phyloP scores from a whole-genome alignment of 30 jellyfish, hydroid and myxozoan species.

The Calvadosia cruxmelitensis region DNA sequence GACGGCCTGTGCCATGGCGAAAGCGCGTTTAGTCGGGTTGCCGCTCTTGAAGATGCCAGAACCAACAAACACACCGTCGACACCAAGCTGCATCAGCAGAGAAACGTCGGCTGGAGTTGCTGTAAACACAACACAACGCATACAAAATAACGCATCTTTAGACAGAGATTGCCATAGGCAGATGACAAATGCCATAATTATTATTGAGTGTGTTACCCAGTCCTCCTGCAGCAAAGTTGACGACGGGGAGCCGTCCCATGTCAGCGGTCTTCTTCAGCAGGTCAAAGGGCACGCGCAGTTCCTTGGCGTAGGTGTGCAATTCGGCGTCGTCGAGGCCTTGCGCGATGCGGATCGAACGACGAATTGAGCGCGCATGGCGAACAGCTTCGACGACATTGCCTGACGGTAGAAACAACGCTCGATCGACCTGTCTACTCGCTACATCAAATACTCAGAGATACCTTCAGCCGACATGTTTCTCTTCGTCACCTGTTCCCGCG shows the following conservation, averaged over 20 bases:
- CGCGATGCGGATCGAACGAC: slow-evolving; percentile 63
- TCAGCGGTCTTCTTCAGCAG: slow-evolving; percentile 69
- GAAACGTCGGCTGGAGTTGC: slow-evolving; percentile 91
- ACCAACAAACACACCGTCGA: slow-evolving; percentile 96
- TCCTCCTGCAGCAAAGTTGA: slow-evolving; percentile 95
- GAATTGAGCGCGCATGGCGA: slow-evolving; percentile 92
- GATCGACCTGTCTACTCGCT: background rate
- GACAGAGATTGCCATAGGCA: too few species aligned
- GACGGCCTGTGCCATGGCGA: slow-evolving; percentile 93
- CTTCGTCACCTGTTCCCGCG: slow-evolving; percentile 93
- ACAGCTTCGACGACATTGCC: slow-evolving; percentile 96
- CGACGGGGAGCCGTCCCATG: slow-evolving; percentile 89
- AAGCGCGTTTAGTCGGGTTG: slow-evolving; percentile 69
- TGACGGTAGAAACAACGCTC: too few species aligned
- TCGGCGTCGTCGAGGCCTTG: slow-evolving; percentile 61
- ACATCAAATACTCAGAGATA: background rate
- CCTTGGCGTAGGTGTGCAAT: slow-evolving; percentile 73
- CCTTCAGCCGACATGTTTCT: background rate
- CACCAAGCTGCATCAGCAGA: slow-evolving; percentile 84
- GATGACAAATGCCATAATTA: too few species aligned
- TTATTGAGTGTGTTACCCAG: slow-evolving; percentile 62
- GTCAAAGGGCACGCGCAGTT: slow-evolving; percentile 67
- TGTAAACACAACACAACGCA: slow-evolving; percentile 2
- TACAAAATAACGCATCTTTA: too few species aligned
- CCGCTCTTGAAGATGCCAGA: slow-evolving; percentile 94